phyloP scores from a whole-genome alignment of 2,113 vertebrate species.

The Shinisaurus crocodilurus region DNA sequence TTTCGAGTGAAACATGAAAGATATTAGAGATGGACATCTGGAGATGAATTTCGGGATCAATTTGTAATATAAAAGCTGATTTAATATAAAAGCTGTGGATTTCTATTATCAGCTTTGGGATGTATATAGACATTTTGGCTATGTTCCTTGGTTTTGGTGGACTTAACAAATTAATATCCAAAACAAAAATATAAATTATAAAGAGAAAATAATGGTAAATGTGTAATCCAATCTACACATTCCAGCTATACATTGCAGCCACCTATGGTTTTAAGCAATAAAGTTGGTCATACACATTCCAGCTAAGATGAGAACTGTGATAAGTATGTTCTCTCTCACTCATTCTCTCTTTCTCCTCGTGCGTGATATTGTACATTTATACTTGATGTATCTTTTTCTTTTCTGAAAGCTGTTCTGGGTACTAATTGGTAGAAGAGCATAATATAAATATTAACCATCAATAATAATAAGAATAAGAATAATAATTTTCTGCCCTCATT shows the following conservation, averaged over 20 bases:
- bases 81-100: background rate
- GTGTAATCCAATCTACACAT: background rate
- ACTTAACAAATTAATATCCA: background rate
- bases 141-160: too few species aligned
- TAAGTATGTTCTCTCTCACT: background rate
- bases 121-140: background rate
- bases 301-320: background rate
- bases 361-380: background rate
- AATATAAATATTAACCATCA: background rate
- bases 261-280: too few species aligned
- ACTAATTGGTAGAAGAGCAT: background rate
- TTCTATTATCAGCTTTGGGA: background rate
- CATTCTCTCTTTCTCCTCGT: background rate
- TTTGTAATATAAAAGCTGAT: background rate
- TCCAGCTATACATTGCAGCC: too few species aligned
- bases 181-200: background rate
- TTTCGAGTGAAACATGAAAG: background rate
- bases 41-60: background rate
- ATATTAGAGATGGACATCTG: background rate
- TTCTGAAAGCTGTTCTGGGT: background rate
- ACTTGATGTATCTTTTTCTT: background rate
- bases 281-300: background rate
- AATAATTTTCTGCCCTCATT: background rate
- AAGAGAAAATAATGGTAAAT: background rate
- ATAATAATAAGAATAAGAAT: background rate